A percentile compares a stretch with the other conserved stretches of the same genome.
Conservation (phyloP, 2,113 vertebrate species). For the Planiliza haematocheilus region DNA sequence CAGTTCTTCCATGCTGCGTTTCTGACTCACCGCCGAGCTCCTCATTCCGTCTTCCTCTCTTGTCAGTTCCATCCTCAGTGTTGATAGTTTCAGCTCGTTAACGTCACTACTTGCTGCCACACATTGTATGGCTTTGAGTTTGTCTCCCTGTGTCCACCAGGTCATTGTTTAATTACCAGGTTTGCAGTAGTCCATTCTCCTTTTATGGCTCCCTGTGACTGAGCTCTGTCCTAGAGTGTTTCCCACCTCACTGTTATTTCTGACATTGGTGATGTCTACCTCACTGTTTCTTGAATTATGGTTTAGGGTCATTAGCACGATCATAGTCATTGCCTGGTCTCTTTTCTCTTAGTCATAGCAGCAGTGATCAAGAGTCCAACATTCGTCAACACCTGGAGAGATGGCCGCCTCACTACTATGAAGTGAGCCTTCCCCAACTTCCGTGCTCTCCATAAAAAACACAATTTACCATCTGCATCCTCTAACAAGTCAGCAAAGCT, state of each 20-base stretch:
- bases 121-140: conserved; percentile 7
- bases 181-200: conserved; percentile 42
- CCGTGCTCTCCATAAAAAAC: too few species aligned
- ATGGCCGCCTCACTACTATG: background rate
- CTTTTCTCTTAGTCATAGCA: background rate
- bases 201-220: conserved; percentile 44
- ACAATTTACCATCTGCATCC: too few species aligned
- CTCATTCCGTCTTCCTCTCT: conserved; percentile 41
- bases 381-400: background rate
- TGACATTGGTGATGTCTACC: conserved; percentile 3
- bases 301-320: background rate
- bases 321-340: background rate
- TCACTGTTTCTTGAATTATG: conserved; percentile 17
- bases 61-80: conserved; percentile 34
- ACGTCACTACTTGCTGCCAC: conserved; percentile 16
- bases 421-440: too few species aligned
- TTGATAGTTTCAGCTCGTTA: conserved; percentile 33
- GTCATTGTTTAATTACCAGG: conserved; percentile 43
- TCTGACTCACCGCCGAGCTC: conserved; percentile 51
- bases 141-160: background rate
- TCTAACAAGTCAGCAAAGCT: too few species aligned
- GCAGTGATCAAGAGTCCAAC: background rate
- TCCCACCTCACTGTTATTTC: conserved; percentile 14
- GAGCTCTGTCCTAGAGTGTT: conserved; percentile 40
- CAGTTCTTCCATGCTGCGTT: background rate